phyloP scores from a whole-genome alignment of 2,797 vertebrate genomes.

The Sebastes iracundus region DNA sequence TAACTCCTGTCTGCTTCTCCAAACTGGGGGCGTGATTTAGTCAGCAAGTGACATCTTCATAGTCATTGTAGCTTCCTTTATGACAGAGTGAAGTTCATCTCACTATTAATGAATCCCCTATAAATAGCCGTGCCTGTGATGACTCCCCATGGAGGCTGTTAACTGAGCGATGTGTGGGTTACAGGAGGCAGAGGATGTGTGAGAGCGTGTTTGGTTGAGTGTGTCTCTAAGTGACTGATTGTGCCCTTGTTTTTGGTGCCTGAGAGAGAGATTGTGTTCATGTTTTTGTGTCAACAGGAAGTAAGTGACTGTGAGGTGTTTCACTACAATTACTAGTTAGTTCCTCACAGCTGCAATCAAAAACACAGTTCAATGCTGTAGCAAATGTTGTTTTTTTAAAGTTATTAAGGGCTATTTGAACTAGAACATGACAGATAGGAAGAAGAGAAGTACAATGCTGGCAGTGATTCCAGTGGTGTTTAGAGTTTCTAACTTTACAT shows the following conservation, averaged over 20 bases:
- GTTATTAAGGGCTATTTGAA: background rate
- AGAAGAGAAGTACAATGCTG: background rate
- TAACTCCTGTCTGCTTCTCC: background rate
- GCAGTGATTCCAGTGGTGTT: background rate
- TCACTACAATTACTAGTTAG: background rate
- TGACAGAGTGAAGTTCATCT: conserved; percentile 31
- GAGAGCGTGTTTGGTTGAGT: background rate
- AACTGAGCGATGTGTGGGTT: conserved; percentile 9
- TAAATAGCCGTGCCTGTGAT: conserved; percentile 43
- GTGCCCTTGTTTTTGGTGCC: background rate
- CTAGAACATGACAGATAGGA: rapidly evolving
- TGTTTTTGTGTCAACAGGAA: conserved; percentile 6
- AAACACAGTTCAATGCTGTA: background rate
- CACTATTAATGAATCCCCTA: conserved; percentile 46
- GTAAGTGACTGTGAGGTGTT: background rate
- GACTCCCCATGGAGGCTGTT: conserved; percentile 31
- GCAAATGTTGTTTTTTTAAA: background rate
- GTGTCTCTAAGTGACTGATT: conserved; percentile 24
- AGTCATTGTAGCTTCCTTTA: conserved; percentile 12
- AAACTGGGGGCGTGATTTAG: background rate
- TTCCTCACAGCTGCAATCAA: background rate
- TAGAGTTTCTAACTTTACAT: background rate
- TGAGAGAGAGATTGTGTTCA: background rate
- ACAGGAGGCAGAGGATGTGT: background rate
- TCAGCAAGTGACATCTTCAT: conserved; percentile 20